Base-by-base conservation (phyloP, 53 echinoderm and acorn worm species). In the Patiria pectinifera region DNA sequence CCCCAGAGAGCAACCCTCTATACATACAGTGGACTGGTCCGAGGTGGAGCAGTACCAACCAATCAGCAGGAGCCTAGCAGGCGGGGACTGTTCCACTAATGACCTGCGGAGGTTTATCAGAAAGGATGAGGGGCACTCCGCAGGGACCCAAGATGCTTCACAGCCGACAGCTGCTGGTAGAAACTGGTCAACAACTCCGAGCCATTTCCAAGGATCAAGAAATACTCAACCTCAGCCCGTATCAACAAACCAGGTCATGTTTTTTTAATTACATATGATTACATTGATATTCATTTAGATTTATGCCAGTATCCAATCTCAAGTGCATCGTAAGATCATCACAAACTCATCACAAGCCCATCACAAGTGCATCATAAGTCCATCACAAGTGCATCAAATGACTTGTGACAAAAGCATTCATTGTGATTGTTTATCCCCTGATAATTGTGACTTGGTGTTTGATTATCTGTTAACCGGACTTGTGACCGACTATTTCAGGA, bases 11-110 rank as follows among this genome's bases (percentile, higher is more conserved):
- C 62, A 69, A 7, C 18, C 89, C 43, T 23, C 89, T 80, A 80
- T 89, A 10, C 69, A 80, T 16, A 89, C 89, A 89, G 80, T 89
- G 69, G 71, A 89, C 81, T 89, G 89, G 89, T 89, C 89, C 71
- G 81, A 80, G 60, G 90, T 90, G 80, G 80, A 80, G 48, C 78
- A 90, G 48, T 81, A 66, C 48, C 90, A 90, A 11, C 90, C 90
- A 90, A 81, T 90, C 69, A 48, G 86, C 74, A 80, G 69, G 24
- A 63, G 80, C 90, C 78, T 79, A 19, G 61, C 61, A 18, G 90
- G 69, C 13, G 80, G 46, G 80, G 90, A 90, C 90, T 90, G 80
- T 62, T 81, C 90, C 90, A 90, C 35, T 48, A 16, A n/a, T 14
- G 45, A 78, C 63, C 81, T 59, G 48, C 80, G 69, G 47, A 61